Conservation (phyloP, 2,113 vertebrate species). For the Tautogolabrus adspersus region DNA sequence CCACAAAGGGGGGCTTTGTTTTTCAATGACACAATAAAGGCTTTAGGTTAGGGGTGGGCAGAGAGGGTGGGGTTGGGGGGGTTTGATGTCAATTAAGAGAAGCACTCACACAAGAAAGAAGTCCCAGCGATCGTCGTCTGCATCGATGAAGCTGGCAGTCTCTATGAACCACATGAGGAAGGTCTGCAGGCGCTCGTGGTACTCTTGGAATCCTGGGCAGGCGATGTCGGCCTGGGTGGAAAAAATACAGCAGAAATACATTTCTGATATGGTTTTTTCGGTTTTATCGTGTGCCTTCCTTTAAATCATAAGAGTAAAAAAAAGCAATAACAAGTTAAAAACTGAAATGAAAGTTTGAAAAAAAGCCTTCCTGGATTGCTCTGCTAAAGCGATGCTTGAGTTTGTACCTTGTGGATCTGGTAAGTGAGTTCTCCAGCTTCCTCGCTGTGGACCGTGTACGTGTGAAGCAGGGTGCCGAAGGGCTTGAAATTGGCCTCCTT, state of each 20-base stretch:
- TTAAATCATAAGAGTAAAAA: not conserved
- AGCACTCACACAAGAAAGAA: slow-evolving; percentile 99
- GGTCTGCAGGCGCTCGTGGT: slow-evolving; percentile 97
- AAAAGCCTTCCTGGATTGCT: not conserved
- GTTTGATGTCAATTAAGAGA: slow-evolving; percentile 88
- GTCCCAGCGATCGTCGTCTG: slow-evolving; percentile 99
- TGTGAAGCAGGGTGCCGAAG: slow-evolving; percentile 92
- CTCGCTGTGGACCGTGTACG: slow-evolving; percentile 91
- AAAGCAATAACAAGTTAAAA: not conserved
- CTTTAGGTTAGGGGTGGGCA: slow-evolving; percentile 78
- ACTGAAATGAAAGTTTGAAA: not conserved
- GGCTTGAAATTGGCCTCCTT: slow-evolving; percentile 97
- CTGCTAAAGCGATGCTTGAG: not conserved
- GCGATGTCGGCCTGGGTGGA: slow-evolving; percentile 90
- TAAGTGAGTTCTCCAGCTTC: slow-evolving; percentile 93
- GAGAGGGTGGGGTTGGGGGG: slow-evolving; percentile 18
- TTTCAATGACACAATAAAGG: slow-evolving; percentile 82
- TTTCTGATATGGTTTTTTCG: not conserved
- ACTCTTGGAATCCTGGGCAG: slow-evolving; percentile 95
- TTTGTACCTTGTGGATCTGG: slow-evolving; percentile 93
- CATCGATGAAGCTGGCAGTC: slow-evolving; percentile 98
- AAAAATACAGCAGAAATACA: not conserved
- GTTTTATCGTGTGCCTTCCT: not conserved
- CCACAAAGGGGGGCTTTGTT: slow-evolving; percentile 90
- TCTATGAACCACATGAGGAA: slow-evolving; percentile 99